These are phyloP conservation scores for Haliclystus octoradiatus DNA, from an alignment of 30 jellyfish, hydroid and myxozoan species.

Conservation along the genomic window DNA sequence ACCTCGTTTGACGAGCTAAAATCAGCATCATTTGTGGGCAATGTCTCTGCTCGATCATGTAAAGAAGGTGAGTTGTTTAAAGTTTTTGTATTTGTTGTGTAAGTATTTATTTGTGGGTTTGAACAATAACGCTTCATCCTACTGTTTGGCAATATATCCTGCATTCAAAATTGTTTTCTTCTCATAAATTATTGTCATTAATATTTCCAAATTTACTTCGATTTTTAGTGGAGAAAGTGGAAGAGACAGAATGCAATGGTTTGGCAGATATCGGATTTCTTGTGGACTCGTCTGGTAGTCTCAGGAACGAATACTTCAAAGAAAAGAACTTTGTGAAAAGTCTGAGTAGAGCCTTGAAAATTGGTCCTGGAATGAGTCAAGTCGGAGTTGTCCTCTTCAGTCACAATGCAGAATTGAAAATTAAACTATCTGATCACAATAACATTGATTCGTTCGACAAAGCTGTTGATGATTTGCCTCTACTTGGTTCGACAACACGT, in stretches of 20 bases:
- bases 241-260: conserved; percentile 4
- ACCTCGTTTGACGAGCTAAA: conserved; percentile 31
- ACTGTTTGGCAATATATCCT: too few relatives aligned
- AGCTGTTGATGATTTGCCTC: conserved; percentile 19
- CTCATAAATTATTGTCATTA: too few relatives aligned
- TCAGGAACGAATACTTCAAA: background rate
- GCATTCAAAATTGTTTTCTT: too few relatives aligned
- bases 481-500: too few relatives aligned
- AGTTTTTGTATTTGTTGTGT: too few relatives aligned
- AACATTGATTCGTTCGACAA: conserved; percentile 11
- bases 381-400: conserved; percentile 16
- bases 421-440: conserved; percentile 11
- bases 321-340: conserved; percentile 1
- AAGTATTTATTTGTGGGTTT: too few relatives aligned
- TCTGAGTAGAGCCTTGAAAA: background rate
- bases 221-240: too few relatives aligned
- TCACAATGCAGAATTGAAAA: conserved; percentile 2
- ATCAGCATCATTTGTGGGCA: conserved; percentile 26
- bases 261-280: conserved; percentile 5
- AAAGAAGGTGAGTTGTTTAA: conserved; percentile 12
- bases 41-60: conserved; percentile 18
- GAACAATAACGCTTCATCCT: too few relatives aligned
- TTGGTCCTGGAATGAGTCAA: conserved; percentile 5
- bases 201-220: background rate
- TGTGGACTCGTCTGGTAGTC: background rate